Conservation (phyloP, 2,113 vertebrate genomes). For the Planiliza haematocheilus region DNA sequence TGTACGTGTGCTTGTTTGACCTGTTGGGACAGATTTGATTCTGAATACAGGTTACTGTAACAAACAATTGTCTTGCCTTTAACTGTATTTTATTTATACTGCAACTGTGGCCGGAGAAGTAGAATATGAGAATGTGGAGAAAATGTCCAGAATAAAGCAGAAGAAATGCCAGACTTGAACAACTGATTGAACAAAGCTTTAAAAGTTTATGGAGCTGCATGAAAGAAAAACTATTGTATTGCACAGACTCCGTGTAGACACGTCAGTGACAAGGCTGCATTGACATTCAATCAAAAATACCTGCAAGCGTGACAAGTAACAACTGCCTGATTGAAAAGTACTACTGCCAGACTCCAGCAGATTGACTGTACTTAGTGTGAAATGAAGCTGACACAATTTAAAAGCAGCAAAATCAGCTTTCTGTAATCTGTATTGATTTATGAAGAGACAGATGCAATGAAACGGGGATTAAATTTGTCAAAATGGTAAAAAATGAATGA, state of each 20-base stretch:
- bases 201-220: neutral
- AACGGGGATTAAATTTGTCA: neutral
- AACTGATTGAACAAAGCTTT: neutral
- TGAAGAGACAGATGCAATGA: neutral
- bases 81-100: neutral
- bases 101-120: neutral
- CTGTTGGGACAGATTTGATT: neutral
- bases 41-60: neutral
- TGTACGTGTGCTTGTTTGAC: conserved; percentile 1
- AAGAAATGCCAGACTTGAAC: neutral
- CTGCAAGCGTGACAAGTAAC: neutral
- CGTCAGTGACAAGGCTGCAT: neutral
- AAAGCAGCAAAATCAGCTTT: neutral
- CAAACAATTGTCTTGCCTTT: neutral
- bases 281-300: neutral
- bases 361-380: no score
- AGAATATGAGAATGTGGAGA: neutral
- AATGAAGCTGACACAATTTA: neutral
- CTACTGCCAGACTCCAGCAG: no score
- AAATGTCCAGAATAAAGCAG: neutral
- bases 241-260: no score
- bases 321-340: no score
- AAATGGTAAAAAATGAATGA: neutral
- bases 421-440: neutral
- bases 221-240: neutral